Conservation (phyloP, 23 tunicate species). For the Styela clava region DNA sequence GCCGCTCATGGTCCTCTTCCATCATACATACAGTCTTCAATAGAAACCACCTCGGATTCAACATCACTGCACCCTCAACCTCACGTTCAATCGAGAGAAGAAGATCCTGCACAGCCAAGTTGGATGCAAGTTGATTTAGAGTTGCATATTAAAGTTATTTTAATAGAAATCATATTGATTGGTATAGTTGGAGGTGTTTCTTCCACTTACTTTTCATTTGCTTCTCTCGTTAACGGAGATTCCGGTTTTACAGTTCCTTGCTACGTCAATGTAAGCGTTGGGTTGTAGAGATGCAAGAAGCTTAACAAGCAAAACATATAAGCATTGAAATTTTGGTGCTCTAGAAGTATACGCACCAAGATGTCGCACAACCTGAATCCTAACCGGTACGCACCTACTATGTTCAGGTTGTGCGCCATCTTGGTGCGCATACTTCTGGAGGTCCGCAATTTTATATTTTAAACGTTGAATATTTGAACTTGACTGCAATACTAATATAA, state of each 20-base stretch:
- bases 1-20: background rate
- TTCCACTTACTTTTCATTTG: constrained; percentile 53
- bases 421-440: too few relatives aligned
- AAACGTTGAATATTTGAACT: too few relatives aligned
- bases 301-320: too few relatives aligned
- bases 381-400: too few relatives aligned
- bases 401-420: too few relatives aligned
- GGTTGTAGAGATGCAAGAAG: too few relatives aligned
- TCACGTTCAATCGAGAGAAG: background rate
- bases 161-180: constrained; percentile 50
- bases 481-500: too few relatives aligned
- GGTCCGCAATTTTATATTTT: too few relatives aligned
- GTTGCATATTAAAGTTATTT: constrained; percentile 35
- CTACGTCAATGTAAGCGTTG: constrained; percentile 40
- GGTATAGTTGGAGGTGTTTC: constrained; percentile 76
- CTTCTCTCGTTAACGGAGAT: constrained; percentile 56
- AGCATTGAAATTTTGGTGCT: too few relatives aligned
- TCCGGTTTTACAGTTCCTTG: constrained; percentile 93
- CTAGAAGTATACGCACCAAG: too few relatives aligned
- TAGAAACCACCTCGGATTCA: background rate
- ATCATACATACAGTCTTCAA: background rate
- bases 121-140: constrained; percentile 52
- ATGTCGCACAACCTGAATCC: too few relatives aligned
- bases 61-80: background rate
- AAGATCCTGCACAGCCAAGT: background rate